These are phyloP conservation scores for Spatulosminthurus flaviceps DNA, from an alignment of 2,888 invertebrate species.

Conservation along the genomic window DNA sequence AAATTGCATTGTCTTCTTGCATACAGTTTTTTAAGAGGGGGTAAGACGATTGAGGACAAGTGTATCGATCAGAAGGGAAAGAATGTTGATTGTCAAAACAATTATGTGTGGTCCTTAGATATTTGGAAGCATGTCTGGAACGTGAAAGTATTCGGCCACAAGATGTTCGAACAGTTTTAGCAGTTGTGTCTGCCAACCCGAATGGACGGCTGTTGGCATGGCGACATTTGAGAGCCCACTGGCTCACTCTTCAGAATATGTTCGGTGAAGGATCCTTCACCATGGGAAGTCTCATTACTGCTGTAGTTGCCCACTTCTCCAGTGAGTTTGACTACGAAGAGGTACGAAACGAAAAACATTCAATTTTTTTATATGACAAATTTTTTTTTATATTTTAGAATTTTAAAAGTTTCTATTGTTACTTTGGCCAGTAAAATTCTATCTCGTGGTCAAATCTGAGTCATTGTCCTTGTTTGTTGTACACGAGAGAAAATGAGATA, in stretches of 20 bases:
- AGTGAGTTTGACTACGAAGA: conserved; percentile 79
- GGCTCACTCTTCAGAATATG: conserved; percentile 73
- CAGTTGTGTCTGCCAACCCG: conserved; percentile 76
- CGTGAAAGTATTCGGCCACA: conserved; percentile 76
- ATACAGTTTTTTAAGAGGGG: too few relatives aligned
- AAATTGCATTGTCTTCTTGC: not conserved
- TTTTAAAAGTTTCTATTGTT: too few relatives aligned
- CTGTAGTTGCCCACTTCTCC: conserved; percentile 75
- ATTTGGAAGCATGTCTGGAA: conserved; percentile 78
- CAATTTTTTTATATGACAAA: too few relatives aligned
- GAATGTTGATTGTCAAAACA: too few relatives aligned
- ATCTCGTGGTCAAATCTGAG: too few relatives aligned
- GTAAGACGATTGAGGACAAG: too few relatives aligned
- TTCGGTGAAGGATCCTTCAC: conserved; percentile 73
- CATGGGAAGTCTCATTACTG: conserved; percentile 74
- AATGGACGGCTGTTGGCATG: conserved; percentile 77
- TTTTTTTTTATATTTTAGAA: not conserved
- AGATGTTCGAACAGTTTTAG: conserved; percentile 77
- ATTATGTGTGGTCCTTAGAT: conserved; percentile 68
- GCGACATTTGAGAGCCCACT: conserved; percentile 78
- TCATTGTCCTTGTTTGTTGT: too few relatives aligned
- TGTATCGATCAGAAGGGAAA: too few relatives aligned
- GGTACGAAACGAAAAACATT: too few relatives aligned
- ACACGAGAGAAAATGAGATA: too few relatives aligned
- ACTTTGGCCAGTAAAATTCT: too few relatives aligned